phyloP scores from a whole-genome alignment of 2,113 vertebrate species.

The Caretta caretta region DNA sequence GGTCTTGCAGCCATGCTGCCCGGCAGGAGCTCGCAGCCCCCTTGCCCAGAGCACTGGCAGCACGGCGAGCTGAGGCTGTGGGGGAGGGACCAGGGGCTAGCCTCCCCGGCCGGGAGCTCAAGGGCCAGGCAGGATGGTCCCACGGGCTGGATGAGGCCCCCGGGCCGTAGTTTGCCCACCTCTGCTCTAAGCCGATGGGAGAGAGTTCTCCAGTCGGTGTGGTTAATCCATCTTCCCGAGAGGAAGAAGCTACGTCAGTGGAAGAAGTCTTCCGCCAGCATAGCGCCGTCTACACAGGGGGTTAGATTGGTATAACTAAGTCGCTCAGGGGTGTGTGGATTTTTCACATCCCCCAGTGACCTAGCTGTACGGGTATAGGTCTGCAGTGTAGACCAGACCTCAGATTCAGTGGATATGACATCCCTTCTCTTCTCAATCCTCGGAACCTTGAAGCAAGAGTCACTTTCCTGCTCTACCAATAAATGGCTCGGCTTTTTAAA shows the following conservation, averaged over 20 bases:
- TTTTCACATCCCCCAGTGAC: background rate
- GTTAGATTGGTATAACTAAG: background rate
- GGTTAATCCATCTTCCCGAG: background rate
- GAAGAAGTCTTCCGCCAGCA: background rate
- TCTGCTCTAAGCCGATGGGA: background rate
- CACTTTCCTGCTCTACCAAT: background rate
- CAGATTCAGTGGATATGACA: background rate
- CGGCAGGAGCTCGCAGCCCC: no score
- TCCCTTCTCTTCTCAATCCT: background rate
- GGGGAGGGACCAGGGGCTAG: no score
- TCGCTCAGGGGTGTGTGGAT: background rate
- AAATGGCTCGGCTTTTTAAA: background rate
- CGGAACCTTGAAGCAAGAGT: background rate
- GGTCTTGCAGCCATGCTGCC: no score
- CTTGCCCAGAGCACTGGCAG: no score
- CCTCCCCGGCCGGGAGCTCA: no score
- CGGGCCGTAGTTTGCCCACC: no score
- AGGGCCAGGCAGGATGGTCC: no score
- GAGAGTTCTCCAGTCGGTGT: background rate
- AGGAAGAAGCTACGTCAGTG: background rate
- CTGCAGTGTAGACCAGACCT: background rate
- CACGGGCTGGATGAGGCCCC: no score
- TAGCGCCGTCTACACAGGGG: background rate
- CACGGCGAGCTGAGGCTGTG: no score
- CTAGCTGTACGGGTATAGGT: background rate